Conservation (phyloP, 2,888 invertebrate species). For the Thecocarcelia acutangulata region DNA sequence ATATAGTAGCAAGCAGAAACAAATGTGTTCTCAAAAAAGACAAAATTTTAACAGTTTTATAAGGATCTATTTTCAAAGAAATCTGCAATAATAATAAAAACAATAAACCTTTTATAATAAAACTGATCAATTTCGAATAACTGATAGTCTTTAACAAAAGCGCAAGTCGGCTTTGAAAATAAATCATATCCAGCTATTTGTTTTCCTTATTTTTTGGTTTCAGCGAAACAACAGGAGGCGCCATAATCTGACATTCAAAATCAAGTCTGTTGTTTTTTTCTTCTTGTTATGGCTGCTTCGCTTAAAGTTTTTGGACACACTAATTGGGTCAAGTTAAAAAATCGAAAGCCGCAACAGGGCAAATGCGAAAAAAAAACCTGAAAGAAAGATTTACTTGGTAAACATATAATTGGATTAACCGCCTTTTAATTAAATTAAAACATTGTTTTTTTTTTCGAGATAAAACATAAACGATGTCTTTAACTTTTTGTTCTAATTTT, state of each 20-base stretch:
- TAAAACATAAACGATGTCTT: background rate
- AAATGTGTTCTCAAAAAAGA: background rate
- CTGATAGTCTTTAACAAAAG: background rate
- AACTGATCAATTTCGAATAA: constrained; percentile 26
- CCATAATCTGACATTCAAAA: constrained; percentile 67
- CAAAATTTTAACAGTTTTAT: constrained; percentile 1
- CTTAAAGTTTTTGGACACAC: constrained; percentile 53
- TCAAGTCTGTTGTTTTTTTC: constrained; percentile 32
- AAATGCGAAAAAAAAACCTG: background rate
- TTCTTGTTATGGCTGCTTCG: constrained; percentile 12
- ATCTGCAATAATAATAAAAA: constrained; percentile 22
- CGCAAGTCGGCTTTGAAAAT: background rate
- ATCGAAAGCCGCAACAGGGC: constrained; percentile 26
- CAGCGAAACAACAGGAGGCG: constrained; percentile 58
- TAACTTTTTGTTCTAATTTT: constrained; percentile 2
- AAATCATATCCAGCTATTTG: constrained; percentile 10
- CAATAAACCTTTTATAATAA: constrained; percentile 20
- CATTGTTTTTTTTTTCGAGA: constrained; percentile 33
- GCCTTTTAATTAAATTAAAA: constrained; percentile 77
- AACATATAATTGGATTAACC: constrained; percentile 79
- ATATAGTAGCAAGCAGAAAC: too few relatives aligned
- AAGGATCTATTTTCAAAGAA: constrained; percentile 39
- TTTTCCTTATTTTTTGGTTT: background rate
- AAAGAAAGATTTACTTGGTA: constrained; percentile 5
- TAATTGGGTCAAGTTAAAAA: constrained; percentile 77